These are phyloP conservation scores for Cepaea hortensis DNA, from an alignment of 2,888 invertebrate genomes.

Conservation along the genomic window DNA sequence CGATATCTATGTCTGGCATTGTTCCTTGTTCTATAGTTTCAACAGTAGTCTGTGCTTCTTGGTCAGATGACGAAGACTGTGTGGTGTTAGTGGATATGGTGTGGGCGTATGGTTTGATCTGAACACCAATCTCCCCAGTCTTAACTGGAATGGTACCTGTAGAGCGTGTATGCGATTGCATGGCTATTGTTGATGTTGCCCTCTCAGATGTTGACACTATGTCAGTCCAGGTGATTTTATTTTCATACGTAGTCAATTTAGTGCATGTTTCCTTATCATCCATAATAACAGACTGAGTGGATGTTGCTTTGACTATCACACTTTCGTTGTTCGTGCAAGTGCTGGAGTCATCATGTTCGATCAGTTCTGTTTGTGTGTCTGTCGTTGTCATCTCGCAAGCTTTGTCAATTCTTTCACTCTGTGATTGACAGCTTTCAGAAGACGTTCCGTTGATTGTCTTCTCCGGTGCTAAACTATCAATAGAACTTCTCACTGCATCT, in stretches of 20 bases:
- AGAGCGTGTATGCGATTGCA: slow-evolving; percentile 55
- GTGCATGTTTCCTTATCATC: slow-evolving; percentile 63
- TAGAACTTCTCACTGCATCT: slow-evolving; percentile 55
- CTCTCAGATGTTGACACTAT: slow-evolving; percentile 62
- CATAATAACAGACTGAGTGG: slow-evolving; percentile 57
- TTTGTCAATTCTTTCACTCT: slow-evolving; percentile 57
- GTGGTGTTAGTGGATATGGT: slow-evolving; percentile 59
- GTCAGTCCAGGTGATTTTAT: slow-evolving; percentile 64
- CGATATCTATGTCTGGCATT: slow-evolving; percentile 13
- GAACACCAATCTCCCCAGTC: slow-evolving; percentile 57
- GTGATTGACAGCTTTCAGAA: slow-evolving; percentile 46
- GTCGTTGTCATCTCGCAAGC: slow-evolving; percentile 51
- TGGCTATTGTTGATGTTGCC: slow-evolving; percentile 58
- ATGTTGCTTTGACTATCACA: slow-evolving; percentile 60
- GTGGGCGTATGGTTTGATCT: slow-evolving; percentile 40
- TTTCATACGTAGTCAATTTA: slow-evolving; percentile 57
- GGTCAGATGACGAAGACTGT: slow-evolving; percentile 43
- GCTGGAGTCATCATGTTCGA: slow-evolving; percentile 50
- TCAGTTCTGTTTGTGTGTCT: slow-evolving; percentile 59
- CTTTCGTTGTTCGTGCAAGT: slow-evolving; percentile 62
- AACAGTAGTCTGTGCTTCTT: slow-evolving; percentile 45
- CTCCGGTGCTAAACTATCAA: slow-evolving; percentile 56
- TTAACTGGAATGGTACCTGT: slow-evolving; percentile 57
- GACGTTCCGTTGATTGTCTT: slow-evolving; percentile 58
- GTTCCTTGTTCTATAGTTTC: slow-evolving; percentile 23